These are phyloP conservation scores for Rotaria macrura DNA, from an alignment of 2,888 invertebrate genomes.

Conservation along the genomic window DNA sequence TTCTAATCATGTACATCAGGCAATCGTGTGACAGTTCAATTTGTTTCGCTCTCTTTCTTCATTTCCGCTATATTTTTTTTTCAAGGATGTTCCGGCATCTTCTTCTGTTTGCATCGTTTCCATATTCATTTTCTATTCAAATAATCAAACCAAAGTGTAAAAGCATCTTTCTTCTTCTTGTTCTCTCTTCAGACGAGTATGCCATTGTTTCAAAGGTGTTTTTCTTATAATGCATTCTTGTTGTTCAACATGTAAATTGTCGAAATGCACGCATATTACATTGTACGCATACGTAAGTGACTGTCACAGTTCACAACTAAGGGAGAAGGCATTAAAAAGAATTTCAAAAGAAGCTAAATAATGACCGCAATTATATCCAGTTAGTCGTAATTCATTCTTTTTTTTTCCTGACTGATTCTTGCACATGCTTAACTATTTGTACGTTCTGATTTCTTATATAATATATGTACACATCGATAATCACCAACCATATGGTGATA, in stretches of 20 bases:
- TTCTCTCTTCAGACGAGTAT: background rate
- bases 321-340: too few relatives aligned
- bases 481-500: background rate
- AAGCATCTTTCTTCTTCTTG: background rate
- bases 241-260: background rate
- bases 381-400: background rate
- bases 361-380: background rate
- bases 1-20: slow-evolving; percentile 6
- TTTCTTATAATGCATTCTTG: background rate
- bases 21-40: slow-evolving; percentile 15
- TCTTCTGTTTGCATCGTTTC: background rate
- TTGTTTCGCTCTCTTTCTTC: background rate
- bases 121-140: background rate
- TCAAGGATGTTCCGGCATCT: background rate
- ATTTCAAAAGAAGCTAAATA: background rate
- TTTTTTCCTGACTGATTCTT: background rate
- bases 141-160: background rate
- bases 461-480: background rate
- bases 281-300: background rate
- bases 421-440: background rate
- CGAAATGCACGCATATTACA: background rate
- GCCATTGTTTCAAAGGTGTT: background rate
- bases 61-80: background rate
- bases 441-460: background rate
- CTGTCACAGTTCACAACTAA: too few relatives aligned